These are phyloP conservation scores for Chloropsis hardwickii DNA, from an alignment of 2,113 vertebrate species.

Conservation along the genomic window DNA sequence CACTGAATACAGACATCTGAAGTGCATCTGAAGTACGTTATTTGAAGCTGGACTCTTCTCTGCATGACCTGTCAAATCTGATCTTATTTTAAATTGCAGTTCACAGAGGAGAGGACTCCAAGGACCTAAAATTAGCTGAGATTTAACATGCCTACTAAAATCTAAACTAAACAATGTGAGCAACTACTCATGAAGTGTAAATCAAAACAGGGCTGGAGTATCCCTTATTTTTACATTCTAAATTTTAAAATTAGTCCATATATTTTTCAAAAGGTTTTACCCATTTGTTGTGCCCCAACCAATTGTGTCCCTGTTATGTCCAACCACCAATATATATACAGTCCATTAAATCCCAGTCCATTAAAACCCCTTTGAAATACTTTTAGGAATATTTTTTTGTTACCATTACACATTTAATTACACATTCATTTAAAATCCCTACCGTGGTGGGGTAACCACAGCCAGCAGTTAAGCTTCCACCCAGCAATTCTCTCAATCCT, in stretches of 20 bases:
- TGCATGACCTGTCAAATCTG: constrained; percentile 41
- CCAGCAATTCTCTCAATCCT: not conserved
- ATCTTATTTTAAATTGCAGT: constrained; percentile 49
- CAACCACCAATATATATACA: not conserved
- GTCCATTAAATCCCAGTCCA: not conserved
- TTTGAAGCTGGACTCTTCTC: constrained; percentile 50
- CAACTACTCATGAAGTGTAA: not conserved
- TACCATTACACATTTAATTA: not conserved
- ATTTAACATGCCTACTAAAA: constrained; percentile 15
- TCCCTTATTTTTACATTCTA: not conserved
- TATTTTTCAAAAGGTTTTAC: not conserved
- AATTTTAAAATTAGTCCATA: not conserved
- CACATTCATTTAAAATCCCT: not conserved
- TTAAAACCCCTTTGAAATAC: not conserved
- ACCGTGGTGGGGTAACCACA: rapidly evolving
- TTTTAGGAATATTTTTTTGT: not conserved
- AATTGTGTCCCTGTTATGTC: not conserved
- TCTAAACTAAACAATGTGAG: not conserved
- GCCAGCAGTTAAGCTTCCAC: not conserved
- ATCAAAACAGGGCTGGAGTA: not conserved
- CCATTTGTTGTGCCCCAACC: not conserved
- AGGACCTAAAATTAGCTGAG: constrained; percentile 40
- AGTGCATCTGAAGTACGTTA: constrained; percentile 29
- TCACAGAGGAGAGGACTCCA: constrained; percentile 15
- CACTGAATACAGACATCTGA: constrained; percentile 46